These are phyloP conservation scores for Drymonia ruficornis DNA, from an alignment of 2,888 invertebrate genomes.

Conservation along the genomic window DNA sequence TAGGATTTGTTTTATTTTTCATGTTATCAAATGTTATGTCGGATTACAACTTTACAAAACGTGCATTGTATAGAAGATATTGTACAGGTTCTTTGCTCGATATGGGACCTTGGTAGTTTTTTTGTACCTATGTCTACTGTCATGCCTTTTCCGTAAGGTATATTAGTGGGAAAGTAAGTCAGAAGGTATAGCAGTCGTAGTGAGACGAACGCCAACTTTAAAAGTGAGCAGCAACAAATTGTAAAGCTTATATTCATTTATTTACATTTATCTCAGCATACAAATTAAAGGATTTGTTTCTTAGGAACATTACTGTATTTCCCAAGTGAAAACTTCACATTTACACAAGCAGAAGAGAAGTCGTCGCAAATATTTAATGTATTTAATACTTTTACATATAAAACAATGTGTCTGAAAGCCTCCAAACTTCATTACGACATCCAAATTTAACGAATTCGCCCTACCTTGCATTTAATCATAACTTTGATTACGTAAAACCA, in stretches of 20 bases:
- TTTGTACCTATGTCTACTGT: no score
- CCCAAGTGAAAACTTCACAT: slow-evolving; percentile 5
- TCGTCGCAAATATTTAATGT: slow-evolving; percentile 1
- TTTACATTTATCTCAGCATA: no score
- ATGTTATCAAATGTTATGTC: not conserved
- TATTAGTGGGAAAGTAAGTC: no score
- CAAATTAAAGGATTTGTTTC: not conserved
- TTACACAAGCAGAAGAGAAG: not conserved
- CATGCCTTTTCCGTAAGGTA: no score
- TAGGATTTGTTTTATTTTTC: not conserved
- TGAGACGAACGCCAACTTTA: no score
- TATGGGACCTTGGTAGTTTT: not conserved
- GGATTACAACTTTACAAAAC: no score
- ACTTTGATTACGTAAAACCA: slow-evolving; percentile 9
- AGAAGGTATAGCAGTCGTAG: no score
- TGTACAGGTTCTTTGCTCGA: no score
- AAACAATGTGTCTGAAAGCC: not conserved
- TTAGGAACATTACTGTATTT: slow-evolving; percentile 1
- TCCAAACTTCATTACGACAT: slow-evolving; percentile 29
- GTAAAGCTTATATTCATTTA: not conserved
- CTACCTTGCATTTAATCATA: slow-evolving; percentile 11
- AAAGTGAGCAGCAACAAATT: no score
- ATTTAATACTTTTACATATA: not conserved
- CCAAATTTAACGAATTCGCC: slow-evolving; percentile 16
- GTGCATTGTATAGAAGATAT: no score